phyloP scores from a whole-genome alignment of 2,797 vertebrate genomes.

The Pantherophis vulpinus region DNA sequence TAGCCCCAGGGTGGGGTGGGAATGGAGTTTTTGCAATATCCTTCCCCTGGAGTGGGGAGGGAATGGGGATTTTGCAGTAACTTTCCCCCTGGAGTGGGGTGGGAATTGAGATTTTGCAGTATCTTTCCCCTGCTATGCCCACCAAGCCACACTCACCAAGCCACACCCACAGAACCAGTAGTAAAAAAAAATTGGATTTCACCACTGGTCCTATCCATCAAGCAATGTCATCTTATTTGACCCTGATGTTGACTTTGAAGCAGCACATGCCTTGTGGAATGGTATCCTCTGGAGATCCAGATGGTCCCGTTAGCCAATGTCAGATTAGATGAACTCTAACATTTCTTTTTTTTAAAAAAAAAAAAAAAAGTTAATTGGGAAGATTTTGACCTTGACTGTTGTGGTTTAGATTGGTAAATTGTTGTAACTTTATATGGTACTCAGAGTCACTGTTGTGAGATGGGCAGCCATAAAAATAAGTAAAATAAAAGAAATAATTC shows the following conservation, averaged over 20 bases:
- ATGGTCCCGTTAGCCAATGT: not conserved
- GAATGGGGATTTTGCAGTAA: too few species aligned
- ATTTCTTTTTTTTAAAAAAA: not conserved
- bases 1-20: too few species aligned
- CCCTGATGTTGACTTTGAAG: not conserved
- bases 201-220: not conserved
- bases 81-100: too few species aligned
- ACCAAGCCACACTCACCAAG: too few species aligned
- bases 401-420: not conserved
- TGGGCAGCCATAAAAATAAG: not conserved
- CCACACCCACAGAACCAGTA: too few species aligned
- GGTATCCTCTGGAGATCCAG: not conserved
- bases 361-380: not conserved
- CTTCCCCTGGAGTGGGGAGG: too few species aligned
- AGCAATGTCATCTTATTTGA: not conserved
- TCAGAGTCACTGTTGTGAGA: not conserved
- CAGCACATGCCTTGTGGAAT: not conserved
- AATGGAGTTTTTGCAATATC: too few species aligned
- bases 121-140: too few species aligned
- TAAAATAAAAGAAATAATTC: not conserved
- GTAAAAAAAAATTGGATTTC: too few species aligned
- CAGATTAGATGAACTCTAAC: not conserved
- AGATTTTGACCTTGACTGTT: not conserved
- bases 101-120: too few species aligned
- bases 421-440: not conserved